Percentiles rank a stretch among this genome's conserved stretches.
Evolutionary conservation across 2,888 invertebrate species (phyloP).

Genomic region (Falcaria lacertinaria): DNA sequence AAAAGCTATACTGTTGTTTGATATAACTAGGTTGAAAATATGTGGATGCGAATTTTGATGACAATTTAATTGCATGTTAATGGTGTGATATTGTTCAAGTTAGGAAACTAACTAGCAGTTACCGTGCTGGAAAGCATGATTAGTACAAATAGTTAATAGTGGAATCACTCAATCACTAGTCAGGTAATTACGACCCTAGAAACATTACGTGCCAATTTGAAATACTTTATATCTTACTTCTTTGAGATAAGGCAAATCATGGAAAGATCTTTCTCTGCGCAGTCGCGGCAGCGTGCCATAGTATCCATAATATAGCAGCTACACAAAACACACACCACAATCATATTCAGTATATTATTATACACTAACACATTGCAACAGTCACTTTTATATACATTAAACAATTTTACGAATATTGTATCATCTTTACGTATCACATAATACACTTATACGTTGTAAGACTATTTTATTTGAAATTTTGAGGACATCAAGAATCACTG

Average conservation of each 20-base stretch:
- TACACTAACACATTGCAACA: conserved; percentile 4
- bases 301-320: conserved; percentile 85
- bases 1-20: too few species aligned
- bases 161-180: conserved; percentile 22
- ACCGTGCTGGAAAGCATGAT: conserved; percentile 1
- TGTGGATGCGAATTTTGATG: too few species aligned
- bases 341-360: conserved; percentile 25
- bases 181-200: conserved; percentile 21
- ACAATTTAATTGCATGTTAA: conserved; percentile 3
- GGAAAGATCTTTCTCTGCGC: conserved; percentile 88
- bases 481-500: too few species aligned
- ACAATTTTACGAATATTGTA: not conserved
- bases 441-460: too few species aligned
- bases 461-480: too few species aligned
- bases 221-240: conserved; percentile 82
- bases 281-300: conserved; percentile 86
- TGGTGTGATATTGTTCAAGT: not conserved
- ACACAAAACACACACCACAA: conserved; percentile 50
- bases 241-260: conserved; percentile 87
- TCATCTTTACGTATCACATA: too few species aligned
- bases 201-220: conserved; percentile 47
- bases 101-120: not conserved
- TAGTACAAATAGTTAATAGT: too few species aligned
- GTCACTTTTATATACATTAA: not conserved
- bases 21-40: too few species aligned